A percentile compares a stretch with the other conserved stretches of the same genome.
Conservation (phyloP, 30 jellyfish, hydroid and myxozoan genomes). For the Aurelia coerulea region DNA sequence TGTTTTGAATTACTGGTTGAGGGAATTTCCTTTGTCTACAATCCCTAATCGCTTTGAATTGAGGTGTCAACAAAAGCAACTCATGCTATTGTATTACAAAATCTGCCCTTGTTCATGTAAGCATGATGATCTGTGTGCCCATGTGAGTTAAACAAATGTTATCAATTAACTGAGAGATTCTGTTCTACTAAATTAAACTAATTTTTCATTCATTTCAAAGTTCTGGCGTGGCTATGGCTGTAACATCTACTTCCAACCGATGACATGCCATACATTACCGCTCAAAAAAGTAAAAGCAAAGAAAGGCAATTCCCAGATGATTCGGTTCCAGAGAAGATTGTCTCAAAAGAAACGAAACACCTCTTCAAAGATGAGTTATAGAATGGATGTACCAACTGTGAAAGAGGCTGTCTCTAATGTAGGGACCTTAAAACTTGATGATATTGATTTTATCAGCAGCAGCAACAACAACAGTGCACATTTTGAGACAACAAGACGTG, state of each 20-base stretch:
- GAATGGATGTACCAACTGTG: constrained; percentile 14
- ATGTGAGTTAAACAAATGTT: too few species aligned
- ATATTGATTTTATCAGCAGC: not conserved
- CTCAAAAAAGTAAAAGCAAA: not conserved
- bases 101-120: too few species aligned
- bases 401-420: not conserved
- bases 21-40: too few species aligned
- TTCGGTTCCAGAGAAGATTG: constrained; percentile 3
- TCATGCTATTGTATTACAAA: too few species aligned
- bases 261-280: constrained; percentile 47
- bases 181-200: too few species aligned
- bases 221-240: constrained; percentile 56
- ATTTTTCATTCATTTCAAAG: not conserved
- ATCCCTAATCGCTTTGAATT: too few species aligned
- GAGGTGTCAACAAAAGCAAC: too few species aligned
- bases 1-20: too few species aligned
- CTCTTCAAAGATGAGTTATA: not conserved
- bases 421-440: constrained; percentile 21
- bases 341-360: not conserved
- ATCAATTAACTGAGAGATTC: too few species aligned
- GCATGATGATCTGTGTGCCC: too few species aligned
- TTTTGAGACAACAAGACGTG: not conserved
- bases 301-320: constrained; percentile 18
- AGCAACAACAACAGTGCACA: not conserved
- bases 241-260: constrained; percentile 52